Percentiles rank a stretch among this genome's conserved stretches.
These are phyloP conservation scores for Scaptomyza cyrtandrae DNA, from an alignment of 2,888 invertebrate genomes.

Conservation along the genomic window DNA sequence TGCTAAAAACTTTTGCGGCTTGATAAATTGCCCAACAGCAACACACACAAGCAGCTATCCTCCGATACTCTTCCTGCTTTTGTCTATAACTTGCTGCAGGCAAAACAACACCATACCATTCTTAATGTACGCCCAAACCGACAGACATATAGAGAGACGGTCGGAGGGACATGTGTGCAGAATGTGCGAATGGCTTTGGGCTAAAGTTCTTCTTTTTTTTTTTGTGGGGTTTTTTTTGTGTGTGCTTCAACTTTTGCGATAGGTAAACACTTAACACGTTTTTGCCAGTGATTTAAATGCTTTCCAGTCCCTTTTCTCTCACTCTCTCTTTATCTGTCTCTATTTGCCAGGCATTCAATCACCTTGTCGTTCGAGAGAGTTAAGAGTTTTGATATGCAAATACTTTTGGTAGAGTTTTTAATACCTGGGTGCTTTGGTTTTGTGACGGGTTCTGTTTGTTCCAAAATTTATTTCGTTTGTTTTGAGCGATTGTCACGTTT, in stretches of 20 bases:
- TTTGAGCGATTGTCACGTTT: slow-evolving; percentile 77
- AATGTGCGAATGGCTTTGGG: slow-evolving; percentile 27
- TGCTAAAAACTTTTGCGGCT: slow-evolving; percentile 75
- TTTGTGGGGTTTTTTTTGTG: too few species aligned
- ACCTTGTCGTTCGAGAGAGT: slow-evolving; percentile 27
- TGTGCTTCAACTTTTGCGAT: slow-evolving; percentile 64
- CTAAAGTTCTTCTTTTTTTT: slow-evolving; percentile 10
- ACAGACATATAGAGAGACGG: slow-evolving; percentile 15
- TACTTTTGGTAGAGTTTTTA: slow-evolving; percentile 48
- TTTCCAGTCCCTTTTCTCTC: slow-evolving; percentile 21
- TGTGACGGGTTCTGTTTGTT: slow-evolving; percentile 34
- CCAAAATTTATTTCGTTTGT: slow-evolving; percentile 64
- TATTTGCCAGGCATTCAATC: slow-evolving; percentile 74
- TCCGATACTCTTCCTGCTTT: not conserved
- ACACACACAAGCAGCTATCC: slow-evolving; percentile 10
- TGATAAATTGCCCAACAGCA: slow-evolving; percentile 70
- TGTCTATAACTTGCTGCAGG: slow-evolving; percentile 29
- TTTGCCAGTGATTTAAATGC: slow-evolving; percentile 72
- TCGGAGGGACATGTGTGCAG: slow-evolving; percentile 38
- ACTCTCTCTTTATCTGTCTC: slow-evolving; percentile 15
- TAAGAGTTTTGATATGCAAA: slow-evolving; percentile 55
- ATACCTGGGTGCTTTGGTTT: slow-evolving; percentile 41
- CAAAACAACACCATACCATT: slow-evolving; percentile 18
- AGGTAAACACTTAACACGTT: slow-evolving; percentile 84
- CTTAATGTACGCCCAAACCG: not conserved